Conservation (phyloP, 2,113 vertebrate species). For the Gopherus flavomarginatus region DNA sequence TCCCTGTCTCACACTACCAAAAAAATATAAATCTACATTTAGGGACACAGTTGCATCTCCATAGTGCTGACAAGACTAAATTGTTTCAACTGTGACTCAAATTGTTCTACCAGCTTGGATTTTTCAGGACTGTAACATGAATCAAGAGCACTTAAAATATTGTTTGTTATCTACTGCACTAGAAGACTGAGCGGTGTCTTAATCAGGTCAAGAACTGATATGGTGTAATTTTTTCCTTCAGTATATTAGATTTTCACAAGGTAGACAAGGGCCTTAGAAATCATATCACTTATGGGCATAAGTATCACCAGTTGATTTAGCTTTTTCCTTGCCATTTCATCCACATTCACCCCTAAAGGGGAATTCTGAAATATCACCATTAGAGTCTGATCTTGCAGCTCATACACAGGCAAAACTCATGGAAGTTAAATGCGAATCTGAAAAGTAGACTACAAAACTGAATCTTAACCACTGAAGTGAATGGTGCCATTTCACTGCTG, state of each 20-base stretch:
- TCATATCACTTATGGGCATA: neutral
- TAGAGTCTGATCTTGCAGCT: neutral
- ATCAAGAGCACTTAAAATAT: neutral
- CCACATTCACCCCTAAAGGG: neutral
- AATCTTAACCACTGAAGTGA: neutral
- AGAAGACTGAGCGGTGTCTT: neutral
- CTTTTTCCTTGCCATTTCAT: neutral
- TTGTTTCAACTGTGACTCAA: neutral
- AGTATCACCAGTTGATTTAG: rapidly evolving
- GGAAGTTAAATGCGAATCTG: neutral
- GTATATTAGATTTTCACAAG: neutral
- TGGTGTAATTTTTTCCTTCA: neutral
- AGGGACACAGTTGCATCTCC: rapidly evolving
- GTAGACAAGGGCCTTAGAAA: neutral
- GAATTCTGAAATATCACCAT: neutral
- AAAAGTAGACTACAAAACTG: neutral
- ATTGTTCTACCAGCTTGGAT: neutral
- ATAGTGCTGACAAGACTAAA: neutral
- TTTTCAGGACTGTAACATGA: neutral
- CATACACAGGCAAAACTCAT: neutral
- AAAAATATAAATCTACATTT: neutral
- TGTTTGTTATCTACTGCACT: rapidly evolving
- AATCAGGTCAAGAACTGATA: neutral
- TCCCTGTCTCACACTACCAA: rapidly evolving
- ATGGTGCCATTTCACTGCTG: neutral